Base-by-base conservation (phyloP, 2,888 invertebrate species). In the Cosmia trapezina region DNA sequence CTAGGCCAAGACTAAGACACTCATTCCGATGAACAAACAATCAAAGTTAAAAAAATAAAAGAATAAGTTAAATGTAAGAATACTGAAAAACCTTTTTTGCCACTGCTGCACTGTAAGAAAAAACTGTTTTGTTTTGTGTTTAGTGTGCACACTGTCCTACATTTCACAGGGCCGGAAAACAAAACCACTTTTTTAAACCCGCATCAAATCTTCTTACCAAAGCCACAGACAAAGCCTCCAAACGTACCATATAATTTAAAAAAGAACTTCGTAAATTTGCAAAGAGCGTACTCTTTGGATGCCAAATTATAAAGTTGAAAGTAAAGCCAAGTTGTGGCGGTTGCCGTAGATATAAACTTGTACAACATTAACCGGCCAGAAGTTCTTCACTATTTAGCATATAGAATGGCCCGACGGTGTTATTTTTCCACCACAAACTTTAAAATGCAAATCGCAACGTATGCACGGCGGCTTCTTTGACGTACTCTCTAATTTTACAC, bases 351-450 rank as follows among this genome's bases (percentile, higher is more conserved):
- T 89, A 90, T 61, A 90, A 92, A 91, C 87, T 91, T 88, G 86
- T 86, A 86, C 83, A 88, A 88, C 86, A 89, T 88, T 89, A 89
- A 87, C 84, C 80, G 71, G 81, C 79, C 83, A 88, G 88, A 89
- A 91, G 89, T 91, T 90, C 76, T 75, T 78, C 78, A 81, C 90
- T 90, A 87, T 87, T 92, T 93, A 91, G 90, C 92, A 92, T 93
- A 92, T 91, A 93, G 90, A 93, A 91, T 88, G 88, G 88, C 88
- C 85, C 71, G 76, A 67, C 64, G 66, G 84, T 76, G 89, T 90
- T 92, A 92, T 92, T 93, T 93, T 93, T 92, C 89, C 88, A 83
- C 86, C 81, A 86, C 82, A 87, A 88, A 91, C 91, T 92, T 92
- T 92, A 91, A 91, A 91, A 93, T 93, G 92, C 90, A 91, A 93